These are phyloP conservation scores for Andrena camellia DNA, from an alignment of 2,888 invertebrate species.

Conservation along the genomic window DNA sequence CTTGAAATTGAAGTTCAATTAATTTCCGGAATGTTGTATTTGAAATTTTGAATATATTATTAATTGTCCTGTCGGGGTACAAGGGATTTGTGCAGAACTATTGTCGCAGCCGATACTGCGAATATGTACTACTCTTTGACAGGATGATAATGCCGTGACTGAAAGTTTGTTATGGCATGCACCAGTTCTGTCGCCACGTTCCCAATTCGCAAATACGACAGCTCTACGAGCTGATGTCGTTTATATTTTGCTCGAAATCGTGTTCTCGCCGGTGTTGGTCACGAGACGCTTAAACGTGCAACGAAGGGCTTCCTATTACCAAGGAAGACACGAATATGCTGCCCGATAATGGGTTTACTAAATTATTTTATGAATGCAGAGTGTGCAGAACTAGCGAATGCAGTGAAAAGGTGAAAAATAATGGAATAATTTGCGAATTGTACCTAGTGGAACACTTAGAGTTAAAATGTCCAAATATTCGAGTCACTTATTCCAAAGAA, in stretches of 20 bases:
- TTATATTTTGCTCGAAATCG: constrained; percentile 32
- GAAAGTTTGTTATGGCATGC: constrained; percentile 34
- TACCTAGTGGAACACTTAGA: neutral
- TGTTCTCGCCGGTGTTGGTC: constrained; percentile 11
- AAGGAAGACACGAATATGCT: constrained; percentile 17
- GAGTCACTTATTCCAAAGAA: neutral
- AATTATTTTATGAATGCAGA: neutral
- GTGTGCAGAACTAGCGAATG: neutral
- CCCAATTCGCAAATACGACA: constrained; percentile 32
- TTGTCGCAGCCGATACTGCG: neutral
- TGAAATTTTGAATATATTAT: too few species aligned
- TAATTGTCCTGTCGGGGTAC: too few species aligned
- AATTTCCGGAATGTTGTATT: too few species aligned
- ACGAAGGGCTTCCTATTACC: constrained; percentile 47
- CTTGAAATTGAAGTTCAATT: too few species aligned
- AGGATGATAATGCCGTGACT: neutral
- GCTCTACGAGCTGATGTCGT: constrained; percentile 18
- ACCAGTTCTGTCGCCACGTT: constrained; percentile 32
- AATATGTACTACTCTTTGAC: neutral
- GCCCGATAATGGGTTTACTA: neutral
- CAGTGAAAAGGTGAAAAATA: neutral
- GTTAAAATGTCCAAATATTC: neutral
- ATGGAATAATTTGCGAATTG: neutral
- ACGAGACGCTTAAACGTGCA: constrained; percentile 25
- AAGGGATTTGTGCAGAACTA: too few species aligned